Base-by-base conservation (phyloP, 2,113 vertebrate genomes). In the Ammodytes dubius region DNA sequence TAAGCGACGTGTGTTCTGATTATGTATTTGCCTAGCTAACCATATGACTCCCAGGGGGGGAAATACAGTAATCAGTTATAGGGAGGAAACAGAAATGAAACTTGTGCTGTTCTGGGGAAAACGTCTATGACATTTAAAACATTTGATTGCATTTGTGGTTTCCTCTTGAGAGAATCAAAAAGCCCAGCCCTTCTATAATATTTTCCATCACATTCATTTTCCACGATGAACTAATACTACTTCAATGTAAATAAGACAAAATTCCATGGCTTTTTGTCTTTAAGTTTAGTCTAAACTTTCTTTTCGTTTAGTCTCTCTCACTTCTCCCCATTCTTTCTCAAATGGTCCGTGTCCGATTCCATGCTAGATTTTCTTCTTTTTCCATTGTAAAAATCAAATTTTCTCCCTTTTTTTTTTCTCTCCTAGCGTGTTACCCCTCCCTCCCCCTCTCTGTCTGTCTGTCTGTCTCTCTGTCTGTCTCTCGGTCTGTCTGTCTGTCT, bases 341-440 rank as follows among this genome's bases (percentile, higher is more conserved):
- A 45, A 64, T 4, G 15, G 15, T 42, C 45, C 10, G 0, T 7
- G 11, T 14, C 53, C 50, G 47, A 68, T 4, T 3, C 47, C 74
- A 68, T 60, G 57, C 35, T 57, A 40, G 27, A 64, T 80, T 27
- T 80, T 77, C 58, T 61, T 68, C 52, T 80, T 86, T 87, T 89
- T 89, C 84, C 86, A 75, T 75, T 78, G 49, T 85, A 85, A 86
- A 84, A 73, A 73, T 89, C 56, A 56, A 1, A 78, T 86, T 82
- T 89, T 83, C 72, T 74, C 45, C 12, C 46, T 67, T 37, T 80
- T 27, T 67, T 37, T 80, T 27, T 59, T 73, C 45, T 65, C 67
- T 77, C 37, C 17, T 3, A 50, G 10, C 27, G 39, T 59, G 49
- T 63, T 42, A 45, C 27, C 59, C 37, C 46, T 70, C 39, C n/a